These are phyloP conservation scores for Gobiocypris rarus DNA, from an alignment of 2,113 vertebrate species.

Conservation along the genomic window DNA sequence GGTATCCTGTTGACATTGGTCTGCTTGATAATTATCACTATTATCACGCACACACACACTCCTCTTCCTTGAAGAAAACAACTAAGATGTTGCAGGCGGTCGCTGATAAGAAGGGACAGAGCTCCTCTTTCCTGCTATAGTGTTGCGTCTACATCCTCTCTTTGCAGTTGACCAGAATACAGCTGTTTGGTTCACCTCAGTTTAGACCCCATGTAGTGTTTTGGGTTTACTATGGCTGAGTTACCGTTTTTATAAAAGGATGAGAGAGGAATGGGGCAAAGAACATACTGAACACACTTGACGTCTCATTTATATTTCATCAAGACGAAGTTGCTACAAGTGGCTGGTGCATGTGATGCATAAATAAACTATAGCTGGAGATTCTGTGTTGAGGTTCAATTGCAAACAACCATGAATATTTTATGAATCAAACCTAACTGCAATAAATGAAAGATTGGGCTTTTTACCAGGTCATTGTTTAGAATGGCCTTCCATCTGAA, in stretches of 20 bases:
- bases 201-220: slow-evolving; percentile 20
- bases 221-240: slow-evolving; percentile 47
- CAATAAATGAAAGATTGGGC: slow-evolving; percentile 43
- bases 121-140: slow-evolving; percentile 36
- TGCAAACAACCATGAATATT: slow-evolving; percentile 70
- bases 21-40: slow-evolving; percentile 9
- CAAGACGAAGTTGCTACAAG: slow-evolving; percentile 59
- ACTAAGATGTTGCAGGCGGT: slow-evolving; percentile 15
- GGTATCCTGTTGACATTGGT: slow-evolving; percentile 16
- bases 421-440: slow-evolving; percentile 66
- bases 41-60: not conserved
- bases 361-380: slow-evolving; percentile 70
- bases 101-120: slow-evolving; percentile 18
- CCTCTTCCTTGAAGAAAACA: slow-evolving; percentile 35
- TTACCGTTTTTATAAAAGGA: slow-evolving; percentile 59
- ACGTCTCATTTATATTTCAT: slow-evolving; percentile 74
- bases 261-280: slow-evolving; percentile 11
- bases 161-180: slow-evolving; percentile 23
- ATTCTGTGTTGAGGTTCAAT: slow-evolving; percentile 61
- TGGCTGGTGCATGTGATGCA: slow-evolving; percentile 45
- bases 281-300: slow-evolving; percentile 53
- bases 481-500: slow-evolving; percentile 24
- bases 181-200: slow-evolving; percentile 26
- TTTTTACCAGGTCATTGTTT: slow-evolving; percentile 50
- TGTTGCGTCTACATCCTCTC: slow-evolving; percentile 13